phyloP scores from a whole-genome alignment of 2,797 vertebrate species.

The Myiotriccus ornatus region DNA sequence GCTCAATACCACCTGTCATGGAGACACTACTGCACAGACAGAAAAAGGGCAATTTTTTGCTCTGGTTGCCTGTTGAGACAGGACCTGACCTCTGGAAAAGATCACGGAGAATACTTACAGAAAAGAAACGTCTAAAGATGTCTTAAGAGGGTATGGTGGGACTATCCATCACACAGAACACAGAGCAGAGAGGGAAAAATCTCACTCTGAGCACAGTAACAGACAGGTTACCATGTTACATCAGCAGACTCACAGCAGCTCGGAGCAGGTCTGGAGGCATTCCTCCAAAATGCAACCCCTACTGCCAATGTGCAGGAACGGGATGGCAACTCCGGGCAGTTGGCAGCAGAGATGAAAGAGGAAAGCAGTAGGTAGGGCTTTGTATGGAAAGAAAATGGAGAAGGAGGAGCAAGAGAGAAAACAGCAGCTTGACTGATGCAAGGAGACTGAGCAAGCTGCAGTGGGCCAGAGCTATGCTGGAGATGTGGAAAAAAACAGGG shows the following conservation, averaged over 20 bases:
- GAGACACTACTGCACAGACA: not conserved
- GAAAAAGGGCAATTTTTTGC: not conserved
- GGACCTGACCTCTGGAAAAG: not conserved
- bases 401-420: not conserved
- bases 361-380: not conserved
- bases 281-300: not conserved
- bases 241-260: not conserved
- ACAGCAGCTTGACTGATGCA: not conserved
- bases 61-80: not conserved
- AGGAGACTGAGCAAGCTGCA: not conserved
- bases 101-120: not conserved
- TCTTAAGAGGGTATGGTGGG: not conserved
- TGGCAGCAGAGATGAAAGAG: not conserved
- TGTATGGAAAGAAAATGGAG: not conserved
- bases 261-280: not conserved
- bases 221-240: not conserved
- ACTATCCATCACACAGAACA: not conserved
- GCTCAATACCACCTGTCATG: not conserved
- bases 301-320: not conserved
- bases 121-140: not conserved
- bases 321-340: rapidly evolving
- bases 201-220: not conserved
- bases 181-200: not conserved
- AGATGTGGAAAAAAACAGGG: not conserved
- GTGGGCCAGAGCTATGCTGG: not conserved